A percentile compares a stretch with the other conserved stretches of the same genome.
These are phyloP conservation scores for Macrobrachium rosenbergii DNA, from an alignment of 1,140 invertebrate genomes.

Conservation along the genomic window DNA sequence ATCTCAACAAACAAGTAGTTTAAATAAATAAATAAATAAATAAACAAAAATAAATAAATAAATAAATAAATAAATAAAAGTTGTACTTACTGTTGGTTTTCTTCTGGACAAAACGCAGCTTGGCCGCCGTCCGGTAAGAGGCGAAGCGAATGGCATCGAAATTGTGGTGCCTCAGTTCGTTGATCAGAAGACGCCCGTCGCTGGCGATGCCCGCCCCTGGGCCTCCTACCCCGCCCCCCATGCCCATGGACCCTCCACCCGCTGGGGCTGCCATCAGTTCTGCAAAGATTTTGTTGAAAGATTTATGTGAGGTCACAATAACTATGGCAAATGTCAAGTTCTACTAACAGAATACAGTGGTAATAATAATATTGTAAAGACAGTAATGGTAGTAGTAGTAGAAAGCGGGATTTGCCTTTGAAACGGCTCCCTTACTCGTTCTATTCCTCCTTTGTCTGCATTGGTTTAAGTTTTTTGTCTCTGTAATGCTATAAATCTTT, in stretches of 20 bases:
- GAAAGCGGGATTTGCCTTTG: too few relatives aligned
- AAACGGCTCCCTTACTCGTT: too few relatives aligned
- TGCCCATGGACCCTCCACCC: constrained; percentile 10
- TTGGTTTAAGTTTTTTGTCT: too few relatives aligned
- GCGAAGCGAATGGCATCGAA: constrained; percentile 95
- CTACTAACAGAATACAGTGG: too few relatives aligned
- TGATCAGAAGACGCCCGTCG: constrained; percentile 50
- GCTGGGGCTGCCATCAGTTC: constrained; percentile 50
- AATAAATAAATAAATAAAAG: background rate
- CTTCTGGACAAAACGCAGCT: constrained; percentile 96
- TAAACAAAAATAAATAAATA: background rate
- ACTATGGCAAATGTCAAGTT: background rate
- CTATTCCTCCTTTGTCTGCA: too few relatives aligned
- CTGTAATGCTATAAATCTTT: too few relatives aligned
- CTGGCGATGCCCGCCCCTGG: background rate
- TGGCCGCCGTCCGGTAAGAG: constrained; percentile 96
- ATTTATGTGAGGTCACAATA: background rate
- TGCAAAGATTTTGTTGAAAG: background rate
- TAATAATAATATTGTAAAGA: too few relatives aligned
- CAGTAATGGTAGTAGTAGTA: too few relatives aligned
- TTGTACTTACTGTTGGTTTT: constrained; percentile 87
- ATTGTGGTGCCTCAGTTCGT: constrained; percentile 62
- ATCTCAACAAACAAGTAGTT: too few relatives aligned
- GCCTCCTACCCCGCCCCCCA: background rate
- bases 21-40: background rate